Base-by-base conservation (phyloP, 2,113 vertebrate species). In the Urocynchramus pylzowi region DNA sequence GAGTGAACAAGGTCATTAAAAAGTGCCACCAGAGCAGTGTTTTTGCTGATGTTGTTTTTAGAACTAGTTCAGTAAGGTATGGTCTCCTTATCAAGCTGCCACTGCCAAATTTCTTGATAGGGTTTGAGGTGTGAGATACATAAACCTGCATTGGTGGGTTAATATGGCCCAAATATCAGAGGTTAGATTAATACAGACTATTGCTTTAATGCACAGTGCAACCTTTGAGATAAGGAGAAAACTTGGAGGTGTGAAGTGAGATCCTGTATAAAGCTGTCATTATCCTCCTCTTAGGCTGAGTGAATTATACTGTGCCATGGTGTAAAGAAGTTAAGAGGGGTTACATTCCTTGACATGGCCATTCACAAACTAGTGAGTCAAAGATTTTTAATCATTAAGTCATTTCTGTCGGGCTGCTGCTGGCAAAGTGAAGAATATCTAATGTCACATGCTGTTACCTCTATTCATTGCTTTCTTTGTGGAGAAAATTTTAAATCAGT, bases 81-180 rank as follows among this genome's bases (percentile, higher is more conserved):
- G 85, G 71, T 90, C 86, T 95, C 81, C 74, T 97, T 98, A 97
- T 98, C 98, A 96, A 94, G 90, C 93, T 95, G 94, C 87, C 94
- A 92, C 93, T 95, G 95, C 95, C 96, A 95, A 90, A 91, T 96
- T 98, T 97, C 95, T 90, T 92, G 98, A 98, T 97, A 97, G 96
- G 61, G 95, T 97, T 96, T 94, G 97, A 98, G 84, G 98, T 98
- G 98, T 98, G 97, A 98, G 89, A 89, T 98, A 98, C 97, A 98
- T 98, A 98, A 98, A 98, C 97, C 98, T 97, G 97, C 89, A 73
- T 80, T 64, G 59, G 83, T 88, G 30, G 78, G 75, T 96, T 97
- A 97, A 61, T 94, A 42, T 37, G 93, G 93, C 93, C 96, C 91
- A 91, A 96, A 93, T 93, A 95, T 95, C 92, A 97, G 96, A 96